Percentiles rank a stretch among this genome's conserved stretches.
Conservation (phyloP, 2,888 invertebrate genomes). For the Hypselothyrea guttata region DNA sequence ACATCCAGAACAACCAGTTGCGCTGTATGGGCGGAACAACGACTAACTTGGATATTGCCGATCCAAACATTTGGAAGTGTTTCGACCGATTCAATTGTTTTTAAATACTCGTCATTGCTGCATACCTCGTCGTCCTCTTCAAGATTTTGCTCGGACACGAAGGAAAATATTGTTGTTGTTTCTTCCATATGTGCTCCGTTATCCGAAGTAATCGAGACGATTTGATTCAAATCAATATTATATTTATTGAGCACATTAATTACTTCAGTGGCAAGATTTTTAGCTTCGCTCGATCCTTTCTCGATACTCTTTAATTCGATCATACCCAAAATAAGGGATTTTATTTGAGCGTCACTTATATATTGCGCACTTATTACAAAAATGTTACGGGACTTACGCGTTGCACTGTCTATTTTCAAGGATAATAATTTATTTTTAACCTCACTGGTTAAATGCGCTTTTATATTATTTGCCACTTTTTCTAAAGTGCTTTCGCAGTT, state of each 20-base stretch:
- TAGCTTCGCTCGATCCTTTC: constrained; percentile 18
- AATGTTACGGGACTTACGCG: constrained; percentile 12
- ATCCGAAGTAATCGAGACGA: constrained; percentile 33
- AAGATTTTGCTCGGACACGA: constrained; percentile 8
- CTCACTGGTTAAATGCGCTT: constrained; percentile 9
- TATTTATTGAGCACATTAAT: constrained; percentile 31
- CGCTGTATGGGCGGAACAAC: constrained; percentile 36
- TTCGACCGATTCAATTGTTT: constrained; percentile 23
- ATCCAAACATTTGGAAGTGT: constrained; percentile 6
- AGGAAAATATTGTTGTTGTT: constrained; percentile 22
- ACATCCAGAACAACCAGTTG: constrained; percentile 39
- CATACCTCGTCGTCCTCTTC: constrained; percentile 2
- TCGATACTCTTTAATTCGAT: constrained; percentile 26
- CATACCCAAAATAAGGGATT: constrained; percentile 30
- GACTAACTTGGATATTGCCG: constrained; percentile 26
- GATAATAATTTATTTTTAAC: constrained; percentile 19
- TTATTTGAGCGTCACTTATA: constrained; percentile 18
- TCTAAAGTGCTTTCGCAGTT: constrained; percentile 31
- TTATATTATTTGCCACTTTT: constrained; percentile 25
- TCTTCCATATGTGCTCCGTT: constrained; percentile 36
- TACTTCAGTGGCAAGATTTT: constrained; percentile 20
- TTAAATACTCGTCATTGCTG: constrained; percentile 13
- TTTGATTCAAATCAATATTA: constrained; percentile 28
- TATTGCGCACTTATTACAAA: constrained; percentile 39
- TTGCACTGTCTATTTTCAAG: constrained; percentile 31